Conservation (phyloP, 1,140 invertebrate species). For the Aphelenchoides besseyi region DNA sequence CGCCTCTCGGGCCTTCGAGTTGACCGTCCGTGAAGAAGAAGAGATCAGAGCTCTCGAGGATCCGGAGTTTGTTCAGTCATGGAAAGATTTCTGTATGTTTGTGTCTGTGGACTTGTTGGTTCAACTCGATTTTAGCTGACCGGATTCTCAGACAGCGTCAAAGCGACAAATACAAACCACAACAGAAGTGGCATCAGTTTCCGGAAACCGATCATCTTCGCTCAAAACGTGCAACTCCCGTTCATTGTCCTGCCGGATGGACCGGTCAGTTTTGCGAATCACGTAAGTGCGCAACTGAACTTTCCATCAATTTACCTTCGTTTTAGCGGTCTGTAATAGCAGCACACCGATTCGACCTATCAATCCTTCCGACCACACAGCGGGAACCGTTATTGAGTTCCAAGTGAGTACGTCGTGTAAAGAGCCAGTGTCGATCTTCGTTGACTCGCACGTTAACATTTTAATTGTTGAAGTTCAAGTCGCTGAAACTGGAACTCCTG, state of each 20-base stretch:
- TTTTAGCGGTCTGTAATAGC: constrained; percentile 7
- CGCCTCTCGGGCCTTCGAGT: too few relatives aligned
- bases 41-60: too few relatives aligned
- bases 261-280: neutral
- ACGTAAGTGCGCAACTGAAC: neutral
- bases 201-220: neutral
- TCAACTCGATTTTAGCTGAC: too few relatives aligned
- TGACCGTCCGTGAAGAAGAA: too few relatives aligned
- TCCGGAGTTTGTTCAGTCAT: too few relatives aligned
- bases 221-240: neutral
- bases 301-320: neutral
- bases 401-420: neutral
- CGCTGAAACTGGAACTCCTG: neutral
- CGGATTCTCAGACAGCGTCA: too few relatives aligned
- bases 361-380: neutral
- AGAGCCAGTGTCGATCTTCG: neutral
- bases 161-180: neutral
- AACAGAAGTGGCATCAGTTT: neutral
- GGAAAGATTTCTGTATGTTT: too few relatives aligned
- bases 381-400: neutral
- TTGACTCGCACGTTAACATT: constrained; percentile 17
- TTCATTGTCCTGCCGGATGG: neutral
- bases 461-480: neutral
- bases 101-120: too few relatives aligned
- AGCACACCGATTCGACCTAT: too few relatives aligned